Percentiles rank a stretch among this genome's conserved stretches.
Evolutionary conservation across 2,113 vertebrate genomes (phyloP).

Genomic region (Gobius niger): DNA sequence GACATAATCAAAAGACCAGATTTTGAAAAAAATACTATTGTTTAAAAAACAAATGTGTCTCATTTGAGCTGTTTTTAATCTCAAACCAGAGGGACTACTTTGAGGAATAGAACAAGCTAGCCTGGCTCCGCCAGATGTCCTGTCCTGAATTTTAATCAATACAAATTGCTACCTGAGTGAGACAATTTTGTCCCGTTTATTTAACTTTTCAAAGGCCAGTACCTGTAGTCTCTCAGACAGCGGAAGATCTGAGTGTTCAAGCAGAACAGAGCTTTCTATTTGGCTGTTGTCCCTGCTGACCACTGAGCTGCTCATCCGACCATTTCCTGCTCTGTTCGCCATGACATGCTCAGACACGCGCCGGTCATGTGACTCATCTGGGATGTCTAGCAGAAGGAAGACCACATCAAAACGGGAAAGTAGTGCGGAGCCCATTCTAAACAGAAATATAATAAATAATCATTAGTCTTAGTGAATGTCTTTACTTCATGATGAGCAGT

Average conservation of each 20-base stretch:
- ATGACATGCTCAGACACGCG: slow-evolving; percentile 93
- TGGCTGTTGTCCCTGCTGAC: slow-evolving; percentile 69
- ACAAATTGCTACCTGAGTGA: background rate
- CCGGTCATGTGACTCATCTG: slow-evolving; percentile 93
- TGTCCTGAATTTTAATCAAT: background rate
- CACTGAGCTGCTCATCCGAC: slow-evolving; percentile 65
- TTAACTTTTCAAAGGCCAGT: background rate
- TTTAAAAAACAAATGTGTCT: too few relatives aligned
- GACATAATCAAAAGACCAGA: too few relatives aligned
- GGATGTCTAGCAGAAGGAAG: slow-evolving; percentile 95
- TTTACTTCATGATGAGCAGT: too few relatives aligned
- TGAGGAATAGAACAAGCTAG: too few relatives aligned
- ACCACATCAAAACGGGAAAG: slow-evolving; percentile 95
- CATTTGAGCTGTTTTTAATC: too few relatives aligned
- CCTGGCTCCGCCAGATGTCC: too few relatives aligned
- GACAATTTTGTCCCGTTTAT: background rate
- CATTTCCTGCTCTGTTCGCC: slow-evolving; percentile 85
- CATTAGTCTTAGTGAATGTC: background rate
- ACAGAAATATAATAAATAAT: slow-evolving; percentile 11
- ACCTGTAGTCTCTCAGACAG: slow-evolving; percentile 91
- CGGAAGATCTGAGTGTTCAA: slow-evolving; percentile 79
- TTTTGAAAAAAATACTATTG: too few relatives aligned
- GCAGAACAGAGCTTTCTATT: slow-evolving; percentile 81
- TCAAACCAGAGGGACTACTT: too few relatives aligned
- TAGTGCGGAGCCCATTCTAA: slow-evolving; percentile 93